A percentile compares a stretch with the other conserved stretches of the same genome.
Evolutionary conservation across 2,797 vertebrate genomes (phyloP).

Genomic region (Myotis daubentonii): DNA sequence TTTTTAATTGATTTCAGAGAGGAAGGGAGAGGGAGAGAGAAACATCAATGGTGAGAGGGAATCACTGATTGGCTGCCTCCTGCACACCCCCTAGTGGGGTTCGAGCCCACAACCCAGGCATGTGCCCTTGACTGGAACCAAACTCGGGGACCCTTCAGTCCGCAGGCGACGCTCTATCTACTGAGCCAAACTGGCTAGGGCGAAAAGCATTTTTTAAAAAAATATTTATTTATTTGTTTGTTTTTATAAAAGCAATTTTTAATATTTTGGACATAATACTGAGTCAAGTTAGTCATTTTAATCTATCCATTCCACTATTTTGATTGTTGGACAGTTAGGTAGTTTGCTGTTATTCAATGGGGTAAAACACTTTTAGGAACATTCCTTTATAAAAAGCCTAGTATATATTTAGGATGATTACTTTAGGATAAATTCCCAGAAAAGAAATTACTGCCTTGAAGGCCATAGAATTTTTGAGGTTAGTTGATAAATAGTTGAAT

Average conservation of each 20-base stretch:
- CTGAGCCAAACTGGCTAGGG: too few relatives aligned
- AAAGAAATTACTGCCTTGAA: conserved; percentile 39
- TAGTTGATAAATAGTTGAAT: conserved; percentile 43
- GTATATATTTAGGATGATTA: conserved; percentile 37
- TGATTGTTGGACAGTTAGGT: not conserved
- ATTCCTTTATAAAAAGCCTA: conserved; percentile 28
- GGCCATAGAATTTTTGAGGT: not conserved
- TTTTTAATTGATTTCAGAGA: too few relatives aligned
- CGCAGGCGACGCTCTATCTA: too few relatives aligned
- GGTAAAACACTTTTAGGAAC: conserved; percentile 1
- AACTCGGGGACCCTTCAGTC: too few relatives aligned
- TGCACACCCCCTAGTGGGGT: too few relatives aligned
- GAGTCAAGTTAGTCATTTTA: not conserved
- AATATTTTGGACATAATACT: conserved; percentile 1
- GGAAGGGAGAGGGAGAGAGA: too few relatives aligned
- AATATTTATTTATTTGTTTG: too few relatives aligned
- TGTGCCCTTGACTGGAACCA: too few relatives aligned
- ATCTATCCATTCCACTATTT: conserved; percentile 15
- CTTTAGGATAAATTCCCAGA: conserved; percentile 16
- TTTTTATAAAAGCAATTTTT: conserved; percentile 13
- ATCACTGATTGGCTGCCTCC: too few relatives aligned
- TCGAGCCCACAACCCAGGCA: too few relatives aligned
- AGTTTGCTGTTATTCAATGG: not conserved
- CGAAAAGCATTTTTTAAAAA: not conserved
- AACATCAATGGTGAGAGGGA: too few relatives aligned